These are phyloP conservation scores for Macquaria ambigua DNA, from an alignment of 2,113 vertebrate species.

Conservation along the genomic window DNA sequence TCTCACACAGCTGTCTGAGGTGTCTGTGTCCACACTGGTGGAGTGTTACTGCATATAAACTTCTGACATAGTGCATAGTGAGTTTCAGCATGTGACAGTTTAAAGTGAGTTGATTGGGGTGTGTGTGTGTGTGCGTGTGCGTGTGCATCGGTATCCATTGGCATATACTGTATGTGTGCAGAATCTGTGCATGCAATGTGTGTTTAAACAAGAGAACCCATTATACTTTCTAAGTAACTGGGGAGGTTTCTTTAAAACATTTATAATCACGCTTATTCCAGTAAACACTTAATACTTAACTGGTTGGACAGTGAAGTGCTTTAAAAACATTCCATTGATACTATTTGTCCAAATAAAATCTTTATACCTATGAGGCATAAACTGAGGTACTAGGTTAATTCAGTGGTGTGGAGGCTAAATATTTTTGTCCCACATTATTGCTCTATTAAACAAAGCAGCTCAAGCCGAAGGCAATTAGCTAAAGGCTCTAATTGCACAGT, in stretches of 20 bases:
- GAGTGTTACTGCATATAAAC: slow-evolving; percentile 1
- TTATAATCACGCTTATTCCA: neutral
- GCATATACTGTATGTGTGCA: neutral
- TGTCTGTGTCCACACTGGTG: slow-evolving; percentile 25
- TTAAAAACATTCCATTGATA: slow-evolving; percentile 9
- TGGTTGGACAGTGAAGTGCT: neutral
- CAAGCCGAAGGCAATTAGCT: slow-evolving; percentile 41
- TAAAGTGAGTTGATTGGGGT: neutral
- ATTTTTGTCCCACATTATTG: slow-evolving; percentile 44
- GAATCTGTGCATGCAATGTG: neutral
- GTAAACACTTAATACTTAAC: neutral
- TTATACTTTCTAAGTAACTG: neutral
- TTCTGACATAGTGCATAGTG: neutral
- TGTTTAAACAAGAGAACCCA: neutral
- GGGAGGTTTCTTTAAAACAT: neutral
- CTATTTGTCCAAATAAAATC: neutral
- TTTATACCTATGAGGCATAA: neutral
- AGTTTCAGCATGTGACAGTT: neutral
- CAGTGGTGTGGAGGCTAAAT: slow-evolving; percentile 1
- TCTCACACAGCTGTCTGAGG: slow-evolving; percentile 45
- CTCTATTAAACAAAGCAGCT: slow-evolving; percentile 53
- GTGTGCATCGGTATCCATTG: neutral
- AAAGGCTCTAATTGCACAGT: slow-evolving; percentile 49
- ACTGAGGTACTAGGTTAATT: neutral
- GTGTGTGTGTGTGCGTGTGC: neutral